These are phyloP conservation scores for Burhinus oedicnemus DNA, from an alignment of 2,113 vertebrate genomes.

Conservation along the genomic window DNA sequence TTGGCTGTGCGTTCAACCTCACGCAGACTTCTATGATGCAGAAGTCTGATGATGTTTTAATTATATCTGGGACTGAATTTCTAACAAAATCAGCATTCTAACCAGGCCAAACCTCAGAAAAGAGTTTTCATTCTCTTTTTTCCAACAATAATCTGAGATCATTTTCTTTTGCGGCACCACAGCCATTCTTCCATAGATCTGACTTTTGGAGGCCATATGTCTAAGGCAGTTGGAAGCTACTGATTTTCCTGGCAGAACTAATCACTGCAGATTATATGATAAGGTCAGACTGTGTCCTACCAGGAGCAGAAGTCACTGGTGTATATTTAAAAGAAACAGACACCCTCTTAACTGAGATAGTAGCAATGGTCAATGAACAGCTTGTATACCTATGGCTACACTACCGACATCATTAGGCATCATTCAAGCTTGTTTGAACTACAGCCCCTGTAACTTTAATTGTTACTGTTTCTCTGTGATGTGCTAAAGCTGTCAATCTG, in stretches of 20 bases:
- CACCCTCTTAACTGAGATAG: neutral
- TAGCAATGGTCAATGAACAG: neutral
- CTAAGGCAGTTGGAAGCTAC: neutral
- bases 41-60: conserved; percentile 26
- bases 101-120: conserved; percentile 37
- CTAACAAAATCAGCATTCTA: conserved; percentile 28
- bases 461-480: neutral
- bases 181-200: neutral
- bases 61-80: conserved; percentile 34
- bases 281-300: neutral
- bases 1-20: neutral
- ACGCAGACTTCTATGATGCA: conserved; percentile 34
- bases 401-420: neutral
- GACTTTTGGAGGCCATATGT: neutral
- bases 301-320: neutral
- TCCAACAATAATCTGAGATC: neutral
- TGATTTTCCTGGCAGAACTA: neutral
- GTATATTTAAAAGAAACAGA: neutral
- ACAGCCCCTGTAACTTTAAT: neutral
- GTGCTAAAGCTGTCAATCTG: neutral
- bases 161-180: neutral
- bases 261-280: neutral
- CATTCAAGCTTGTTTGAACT: neutral
- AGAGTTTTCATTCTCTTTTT: conserved; percentile 5
- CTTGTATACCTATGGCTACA: neutral